Evolutionary conservation across 1,140 invertebrate species (phyloP), one percentile per base, ranked within the genome.

Genomic region (Drosophila murphyi): DNA sequence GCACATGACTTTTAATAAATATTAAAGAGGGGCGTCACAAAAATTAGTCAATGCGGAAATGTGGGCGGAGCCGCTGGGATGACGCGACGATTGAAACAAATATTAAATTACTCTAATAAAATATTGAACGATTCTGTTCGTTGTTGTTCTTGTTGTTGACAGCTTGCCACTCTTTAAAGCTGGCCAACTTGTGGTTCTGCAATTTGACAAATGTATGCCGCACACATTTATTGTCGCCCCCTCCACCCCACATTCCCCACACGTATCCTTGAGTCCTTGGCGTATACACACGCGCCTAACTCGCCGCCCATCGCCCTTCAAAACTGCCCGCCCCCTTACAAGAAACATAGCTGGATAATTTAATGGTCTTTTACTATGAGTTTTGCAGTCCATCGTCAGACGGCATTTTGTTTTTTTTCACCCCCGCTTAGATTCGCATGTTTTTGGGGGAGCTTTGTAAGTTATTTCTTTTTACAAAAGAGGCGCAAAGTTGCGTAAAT

Each of bases 401-500:
- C 82, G 52, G 5, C 68, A 57, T 73, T 78, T 63, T 56, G 59
- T 62, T 76, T 43, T 43, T 43, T 8, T 43, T 43, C n/a, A 0
- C 8, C 37, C 50, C 50, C 59, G 12, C 39, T 69, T 69, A 55
- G 65, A 39, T 67, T 57, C 67, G 54, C 35, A 65, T 68, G 56
- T 68, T 76, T 64, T 65, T 72, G 47, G 68, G 76, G 68, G 76
- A 73, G 77, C 82, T 83, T 87, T 78, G 83, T 83, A 88, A 83
- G 85, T 89, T 87, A 80, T 88, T 74, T 64, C 48, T 89, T 88
- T 88, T 89, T 89, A 88, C 83, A 88, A 88, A 88, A 88, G 80
- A 88, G 85, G 83, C 78, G 83, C 83, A 88, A 88, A 88, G 83
- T 88, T 88, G 83, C 83, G 83, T 88, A 89, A 88, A 88, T 88